Evolutionary conservation across 2,113 vertebrate species (phyloP).

Genomic region (Anser cygnoides): DNA sequence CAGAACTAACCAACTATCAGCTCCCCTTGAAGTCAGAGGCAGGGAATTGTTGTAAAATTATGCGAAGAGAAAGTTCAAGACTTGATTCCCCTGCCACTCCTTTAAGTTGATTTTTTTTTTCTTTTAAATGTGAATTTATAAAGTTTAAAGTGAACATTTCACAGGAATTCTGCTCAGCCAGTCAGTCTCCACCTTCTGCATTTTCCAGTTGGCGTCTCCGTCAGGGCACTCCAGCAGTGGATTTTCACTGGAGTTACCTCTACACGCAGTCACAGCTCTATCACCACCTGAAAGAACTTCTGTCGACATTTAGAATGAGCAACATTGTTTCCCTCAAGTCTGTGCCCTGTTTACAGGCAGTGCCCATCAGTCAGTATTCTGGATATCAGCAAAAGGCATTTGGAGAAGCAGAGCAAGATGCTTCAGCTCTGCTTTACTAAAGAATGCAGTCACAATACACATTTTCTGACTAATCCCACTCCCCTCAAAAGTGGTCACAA

Average conservation of each 20-base stretch:
- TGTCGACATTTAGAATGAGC: background rate
- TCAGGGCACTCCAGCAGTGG: background rate
- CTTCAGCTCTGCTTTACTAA: background rate
- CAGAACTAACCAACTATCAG: background rate
- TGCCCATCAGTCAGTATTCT: too few species aligned
- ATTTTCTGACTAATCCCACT: background rate
- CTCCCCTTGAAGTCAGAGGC: background rate
- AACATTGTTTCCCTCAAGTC: background rate
- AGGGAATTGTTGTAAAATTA: background rate
- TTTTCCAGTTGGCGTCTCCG: background rate
- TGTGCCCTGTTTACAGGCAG: background rate
- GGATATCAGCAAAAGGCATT: background rate
- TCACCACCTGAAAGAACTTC: background rate
- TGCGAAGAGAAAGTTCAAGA: background rate
- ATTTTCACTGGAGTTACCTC: background rate
- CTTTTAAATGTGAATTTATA: background rate
- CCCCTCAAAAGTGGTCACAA: background rate
- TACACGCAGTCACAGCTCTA: background rate
- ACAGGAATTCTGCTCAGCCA: background rate
- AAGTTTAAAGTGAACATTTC: background rate
- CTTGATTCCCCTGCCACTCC: background rate
- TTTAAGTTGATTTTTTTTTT: background rate
- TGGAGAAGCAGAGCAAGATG: background rate
- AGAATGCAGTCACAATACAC: rapidly evolving
- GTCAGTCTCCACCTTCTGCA: rapidly evolving